Evolutionary conservation across 2,113 vertebrate genomes (phyloP).

Genomic region (Platysteira castanea): DNA sequence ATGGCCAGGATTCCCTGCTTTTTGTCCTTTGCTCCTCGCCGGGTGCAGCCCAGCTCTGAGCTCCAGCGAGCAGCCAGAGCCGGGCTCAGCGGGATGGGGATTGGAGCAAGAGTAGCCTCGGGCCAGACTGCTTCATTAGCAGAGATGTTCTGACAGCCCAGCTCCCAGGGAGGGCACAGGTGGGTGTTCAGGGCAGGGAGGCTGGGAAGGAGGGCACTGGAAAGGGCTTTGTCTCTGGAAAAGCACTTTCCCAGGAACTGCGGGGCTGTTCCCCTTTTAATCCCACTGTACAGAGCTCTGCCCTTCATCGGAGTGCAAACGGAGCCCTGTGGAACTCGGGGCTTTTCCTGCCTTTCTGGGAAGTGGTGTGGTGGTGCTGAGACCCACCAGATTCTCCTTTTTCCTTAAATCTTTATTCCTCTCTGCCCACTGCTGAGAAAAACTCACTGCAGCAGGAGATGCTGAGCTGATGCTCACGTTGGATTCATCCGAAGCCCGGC

Average conservation of each 20-base stretch:
- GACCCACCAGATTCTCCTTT: not conserved
- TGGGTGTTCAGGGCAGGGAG: not conserved
- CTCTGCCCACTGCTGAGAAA: not conserved
- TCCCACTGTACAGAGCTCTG: not conserved
- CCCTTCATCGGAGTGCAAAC: not conserved
- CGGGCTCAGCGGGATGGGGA: not conserved
- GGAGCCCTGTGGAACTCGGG: not conserved
- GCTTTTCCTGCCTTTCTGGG: not conserved
- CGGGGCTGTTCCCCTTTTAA: not conserved
- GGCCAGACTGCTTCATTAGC: slow-evolving; percentile 68
- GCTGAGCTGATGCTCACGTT: not conserved
- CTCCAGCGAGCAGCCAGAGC: not conserved
- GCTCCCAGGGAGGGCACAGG: slow-evolving; percentile 1
- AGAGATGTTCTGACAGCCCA: slow-evolving; percentile 56
- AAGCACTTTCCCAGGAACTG: not conserved
- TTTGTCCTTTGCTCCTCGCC: not conserved
- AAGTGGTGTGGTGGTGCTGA: not conserved
- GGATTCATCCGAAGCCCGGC: not conserved
- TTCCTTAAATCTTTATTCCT: not conserved
- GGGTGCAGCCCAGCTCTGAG: not conserved
- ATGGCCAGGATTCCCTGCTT: not conserved
- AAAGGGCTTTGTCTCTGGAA: not conserved
- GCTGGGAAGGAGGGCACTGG: not conserved
- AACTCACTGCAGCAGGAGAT: not conserved
- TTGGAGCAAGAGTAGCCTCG: slow-evolving; percentile 24